phyloP scores from a whole-genome alignment of 2,797 vertebrate genomes.

The Aplochiton taeniatus region DNA sequence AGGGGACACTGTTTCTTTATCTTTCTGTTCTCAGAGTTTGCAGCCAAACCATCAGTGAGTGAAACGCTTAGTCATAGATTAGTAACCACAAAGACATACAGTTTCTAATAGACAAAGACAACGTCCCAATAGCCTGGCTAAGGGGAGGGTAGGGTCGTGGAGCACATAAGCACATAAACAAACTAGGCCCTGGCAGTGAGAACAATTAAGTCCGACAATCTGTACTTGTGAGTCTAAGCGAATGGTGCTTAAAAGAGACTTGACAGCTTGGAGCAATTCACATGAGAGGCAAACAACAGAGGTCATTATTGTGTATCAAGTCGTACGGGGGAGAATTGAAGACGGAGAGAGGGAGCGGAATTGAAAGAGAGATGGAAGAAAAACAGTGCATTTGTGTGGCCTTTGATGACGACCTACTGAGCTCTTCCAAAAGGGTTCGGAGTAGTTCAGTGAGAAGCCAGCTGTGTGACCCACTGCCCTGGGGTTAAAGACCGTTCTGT shows the following conservation, averaged over 20 bases:
- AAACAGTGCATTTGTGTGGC: slow-evolving; percentile 4
- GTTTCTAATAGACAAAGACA: too few relatives aligned
- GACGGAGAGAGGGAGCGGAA: slow-evolving; percentile 2
- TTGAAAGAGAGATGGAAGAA: slow-evolving; percentile 23
- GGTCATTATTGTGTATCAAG: slow-evolving; percentile 32
- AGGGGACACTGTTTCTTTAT: too few relatives aligned
- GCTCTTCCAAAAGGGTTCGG: slow-evolving; percentile 1
- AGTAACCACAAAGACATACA: too few relatives aligned
- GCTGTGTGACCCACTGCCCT: slow-evolving; percentile 26
- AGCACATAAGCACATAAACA: too few relatives aligned
- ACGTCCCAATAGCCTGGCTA: too few relatives aligned
- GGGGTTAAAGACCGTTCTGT: not conserved
- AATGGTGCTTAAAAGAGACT: not conserved
- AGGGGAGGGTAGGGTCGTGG: too few relatives aligned
- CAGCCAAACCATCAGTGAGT: too few relatives aligned
- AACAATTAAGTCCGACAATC: too few relatives aligned
- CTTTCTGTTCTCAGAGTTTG: too few relatives aligned
- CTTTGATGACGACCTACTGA: slow-evolving; percentile 3
- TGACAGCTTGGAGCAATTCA: slow-evolving; percentile 29
- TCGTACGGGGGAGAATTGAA: slow-evolving; percentile 3
- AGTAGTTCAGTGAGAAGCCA: slow-evolving; percentile 20
- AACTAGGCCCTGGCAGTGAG: too few relatives aligned
- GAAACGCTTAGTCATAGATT: too few relatives aligned
- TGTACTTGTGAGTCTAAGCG: too few relatives aligned
- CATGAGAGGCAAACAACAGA: slow-evolving; percentile 45